Percentiles rank a stretch among this genome's conserved stretches.
These are phyloP conservation scores for Zygaena filipendulae DNA, from an alignment of 2,888 invertebrate species.

Conservation along the genomic window DNA sequence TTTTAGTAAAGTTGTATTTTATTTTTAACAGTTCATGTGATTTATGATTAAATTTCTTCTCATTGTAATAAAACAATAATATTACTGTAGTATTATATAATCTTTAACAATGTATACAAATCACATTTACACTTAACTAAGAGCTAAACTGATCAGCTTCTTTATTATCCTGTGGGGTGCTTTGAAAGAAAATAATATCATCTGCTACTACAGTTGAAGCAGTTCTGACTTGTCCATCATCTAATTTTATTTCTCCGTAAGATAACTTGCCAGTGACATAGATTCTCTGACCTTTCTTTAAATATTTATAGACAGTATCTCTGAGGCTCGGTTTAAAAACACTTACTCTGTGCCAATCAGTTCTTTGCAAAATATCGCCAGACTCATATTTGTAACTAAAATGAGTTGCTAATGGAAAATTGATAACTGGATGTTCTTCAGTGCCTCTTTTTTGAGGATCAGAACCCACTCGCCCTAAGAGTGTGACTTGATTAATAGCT, in stretches of 20 bases:
- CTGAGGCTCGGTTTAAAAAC: slow-evolving; percentile 87
- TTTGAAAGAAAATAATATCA: slow-evolving; percentile 85
- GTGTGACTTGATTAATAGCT: slow-evolving; percentile 83
- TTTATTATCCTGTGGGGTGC: slow-evolving; percentile 23
- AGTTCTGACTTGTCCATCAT: slow-evolving; percentile 75
- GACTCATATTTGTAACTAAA: slow-evolving; percentile 82
- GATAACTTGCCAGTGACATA: slow-evolving; percentile 84
- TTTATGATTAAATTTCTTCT: too few relatives aligned
- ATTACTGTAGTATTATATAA: too few relatives aligned
- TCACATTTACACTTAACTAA: slow-evolving; percentile 11
- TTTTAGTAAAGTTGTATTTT: too few relatives aligned
- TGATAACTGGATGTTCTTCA: slow-evolving; percentile 84
- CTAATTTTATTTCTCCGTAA: slow-evolving; percentile 86
- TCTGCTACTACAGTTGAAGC: slow-evolving; percentile 89
- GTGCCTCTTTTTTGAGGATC: slow-evolving; percentile 88
- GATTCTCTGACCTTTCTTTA: slow-evolving; percentile 89
- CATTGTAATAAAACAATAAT: slow-evolving; percentile 1
- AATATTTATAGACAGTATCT: slow-evolving; percentile 79
- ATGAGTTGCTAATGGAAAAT: slow-evolving; percentile 92
- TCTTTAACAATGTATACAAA: too few relatives aligned
- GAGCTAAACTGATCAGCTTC: slow-evolving; percentile 4
- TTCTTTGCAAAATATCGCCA: slow-evolving; percentile 85
- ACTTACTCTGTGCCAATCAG: slow-evolving; percentile 92
- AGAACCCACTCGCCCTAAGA: slow-evolving; percentile 89
- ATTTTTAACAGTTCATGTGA: too few relatives aligned